Conservation (phyloP, 2,888 invertebrate genomes). For the Seira sanloemensis region DNA sequence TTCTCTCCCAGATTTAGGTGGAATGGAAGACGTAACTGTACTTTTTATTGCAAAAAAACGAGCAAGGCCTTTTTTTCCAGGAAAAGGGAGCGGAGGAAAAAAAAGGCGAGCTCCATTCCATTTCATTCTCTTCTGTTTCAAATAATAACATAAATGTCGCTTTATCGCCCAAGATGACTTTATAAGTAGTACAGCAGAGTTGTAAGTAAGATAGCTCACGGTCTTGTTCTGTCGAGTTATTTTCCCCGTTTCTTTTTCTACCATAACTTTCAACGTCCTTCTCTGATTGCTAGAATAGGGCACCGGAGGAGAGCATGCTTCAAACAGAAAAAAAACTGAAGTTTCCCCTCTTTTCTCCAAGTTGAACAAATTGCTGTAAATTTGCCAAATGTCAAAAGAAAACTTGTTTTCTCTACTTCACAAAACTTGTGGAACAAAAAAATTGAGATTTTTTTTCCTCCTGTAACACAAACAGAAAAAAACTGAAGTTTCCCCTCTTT, state of each 20-base stretch:
- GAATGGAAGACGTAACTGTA: too few relatives aligned
- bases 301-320: background rate
- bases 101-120: background rate
- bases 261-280: conserved; percentile 11
- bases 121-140: conserved; percentile 31
- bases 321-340: conserved; percentile 8
- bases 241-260: background rate
- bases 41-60: too few relatives aligned
- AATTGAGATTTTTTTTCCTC: conserved; percentile 23
- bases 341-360: conserved; percentile 25
- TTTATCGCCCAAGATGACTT: conserved; percentile 26
- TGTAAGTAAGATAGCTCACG: background rate
- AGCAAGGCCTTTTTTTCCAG: background rate
- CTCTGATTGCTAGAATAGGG: conserved; percentile 45
- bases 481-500: background rate
- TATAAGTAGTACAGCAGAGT: background rate
- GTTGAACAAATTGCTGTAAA: conserved; percentile 63
- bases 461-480: background rate
- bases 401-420: conserved; percentile 44
- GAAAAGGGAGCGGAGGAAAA: background rate
- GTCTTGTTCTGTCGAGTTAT: conserved; percentile 20
- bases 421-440: conserved; percentile 12
- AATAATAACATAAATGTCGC: conserved; percentile 45
- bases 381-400: conserved; percentile 63
- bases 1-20: too few relatives aligned